A percentile compares a stretch with the other conserved stretches of the same genome.
Conservation (phyloP, 2,888 invertebrate species). For the Tenthredo scrophulariae region DNA sequence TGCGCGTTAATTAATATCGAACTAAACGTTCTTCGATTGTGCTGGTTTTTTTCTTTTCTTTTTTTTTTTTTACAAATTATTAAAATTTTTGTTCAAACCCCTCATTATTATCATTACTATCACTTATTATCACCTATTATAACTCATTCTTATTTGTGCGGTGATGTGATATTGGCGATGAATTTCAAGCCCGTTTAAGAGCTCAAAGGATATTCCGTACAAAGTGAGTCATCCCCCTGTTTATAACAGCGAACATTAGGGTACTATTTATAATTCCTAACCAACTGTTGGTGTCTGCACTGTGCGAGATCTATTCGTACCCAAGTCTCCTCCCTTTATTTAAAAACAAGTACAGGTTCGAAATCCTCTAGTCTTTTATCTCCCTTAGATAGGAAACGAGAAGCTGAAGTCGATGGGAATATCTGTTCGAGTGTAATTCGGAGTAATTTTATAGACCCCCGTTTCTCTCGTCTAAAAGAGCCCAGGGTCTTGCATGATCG, state of each 20-base stretch:
- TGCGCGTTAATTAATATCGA: neutral
- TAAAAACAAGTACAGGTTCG: neutral
- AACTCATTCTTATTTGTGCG: neutral
- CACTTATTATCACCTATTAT: neutral
- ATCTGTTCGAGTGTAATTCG: neutral
- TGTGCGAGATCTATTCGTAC: neutral
- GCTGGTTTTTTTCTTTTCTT: no score
- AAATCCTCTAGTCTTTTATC: neutral
- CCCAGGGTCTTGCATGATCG: neutral
- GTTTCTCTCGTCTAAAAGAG: neutral
- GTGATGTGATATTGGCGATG: constrained; percentile 54
- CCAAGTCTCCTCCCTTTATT: neutral
- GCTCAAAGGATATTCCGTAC: constrained; percentile 42
- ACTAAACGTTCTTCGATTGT: constrained; percentile 3
- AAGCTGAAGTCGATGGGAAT: neutral
- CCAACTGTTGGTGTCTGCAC: neutral
- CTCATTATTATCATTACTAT: neutral
- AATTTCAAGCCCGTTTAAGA: constrained; percentile 41
- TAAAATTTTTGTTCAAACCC: no score
- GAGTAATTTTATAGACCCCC: neutral
- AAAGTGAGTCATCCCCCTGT: constrained; percentile 48
- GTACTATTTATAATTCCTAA: constrained; percentile 44
- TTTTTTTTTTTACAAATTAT: no score
- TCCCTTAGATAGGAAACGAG: neutral
- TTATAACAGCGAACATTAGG: constrained; percentile 1